Conservation (phyloP, 2,113 vertebrate species). For the Scophthalmus maximus region DNA sequence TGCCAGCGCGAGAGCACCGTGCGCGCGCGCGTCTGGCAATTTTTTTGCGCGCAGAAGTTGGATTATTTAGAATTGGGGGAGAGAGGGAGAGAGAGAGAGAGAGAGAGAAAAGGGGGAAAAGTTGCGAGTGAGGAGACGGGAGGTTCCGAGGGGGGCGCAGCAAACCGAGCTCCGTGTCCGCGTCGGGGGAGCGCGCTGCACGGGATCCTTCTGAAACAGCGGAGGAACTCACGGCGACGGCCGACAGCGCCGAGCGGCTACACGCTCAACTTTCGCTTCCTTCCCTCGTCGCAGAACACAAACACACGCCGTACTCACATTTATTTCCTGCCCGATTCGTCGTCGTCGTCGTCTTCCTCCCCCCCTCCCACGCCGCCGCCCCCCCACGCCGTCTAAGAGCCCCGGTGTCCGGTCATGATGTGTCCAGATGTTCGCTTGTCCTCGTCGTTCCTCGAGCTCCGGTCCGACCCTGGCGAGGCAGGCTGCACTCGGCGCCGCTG, state of each 20-base stretch:
- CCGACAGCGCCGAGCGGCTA: conserved; percentile 71
- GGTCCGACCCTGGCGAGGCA: conserved; percentile 81
- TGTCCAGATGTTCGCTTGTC: conserved; percentile 85
- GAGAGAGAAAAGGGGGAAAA: conserved; percentile 28
- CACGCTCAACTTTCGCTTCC: conserved; percentile 80
- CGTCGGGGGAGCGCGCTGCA: conserved; percentile 62
- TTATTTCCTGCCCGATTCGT: conserved; percentile 55
- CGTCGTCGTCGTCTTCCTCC: too few relatives aligned
- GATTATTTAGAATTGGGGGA: background rate
- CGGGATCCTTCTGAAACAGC: conserved; percentile 77
- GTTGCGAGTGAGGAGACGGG: background rate
- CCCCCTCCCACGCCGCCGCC: conserved; percentile 32
- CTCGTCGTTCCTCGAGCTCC: conserved; percentile 79
- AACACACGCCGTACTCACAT: conserved; percentile 72
- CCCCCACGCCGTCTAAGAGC: conserved; percentile 49
- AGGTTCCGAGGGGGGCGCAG: conserved; percentile 59
- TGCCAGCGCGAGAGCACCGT: background rate
- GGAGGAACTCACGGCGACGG: conserved; percentile 76
- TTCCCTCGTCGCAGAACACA: conserved; percentile 12
- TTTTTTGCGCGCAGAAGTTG: background rate
- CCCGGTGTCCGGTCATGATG: conserved; percentile 81
- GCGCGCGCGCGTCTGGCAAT: background rate
- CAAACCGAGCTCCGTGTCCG: conserved; percentile 67
- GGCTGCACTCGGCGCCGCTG: conserved; percentile 81
- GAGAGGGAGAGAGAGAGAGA: too few relatives aligned